Conservation (phyloP, 2,797 vertebrate genomes). For the Thaleichthys pacificus region DNA sequence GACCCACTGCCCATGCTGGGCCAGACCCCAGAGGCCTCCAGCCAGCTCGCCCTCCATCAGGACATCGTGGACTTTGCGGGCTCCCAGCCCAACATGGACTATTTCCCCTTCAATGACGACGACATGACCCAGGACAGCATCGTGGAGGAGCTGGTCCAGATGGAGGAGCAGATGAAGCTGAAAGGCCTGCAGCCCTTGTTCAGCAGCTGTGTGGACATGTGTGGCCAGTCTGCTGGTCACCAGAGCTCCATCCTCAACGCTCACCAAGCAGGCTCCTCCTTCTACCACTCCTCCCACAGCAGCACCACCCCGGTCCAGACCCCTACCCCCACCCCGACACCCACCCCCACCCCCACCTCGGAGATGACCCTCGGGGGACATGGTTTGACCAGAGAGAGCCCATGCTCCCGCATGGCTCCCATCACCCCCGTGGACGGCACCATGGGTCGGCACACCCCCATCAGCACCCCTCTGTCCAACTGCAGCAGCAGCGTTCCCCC, state of each 20-base stretch:
- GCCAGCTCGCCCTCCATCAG: constrained; percentile 86
- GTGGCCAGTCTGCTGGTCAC: constrained; percentile 74
- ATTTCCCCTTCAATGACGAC: constrained; percentile 94
- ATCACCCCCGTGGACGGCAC: constrained; percentile 93
- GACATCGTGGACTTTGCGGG: constrained; percentile 91
- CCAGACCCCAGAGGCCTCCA: constrained; percentile 78
- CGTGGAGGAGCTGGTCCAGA: constrained; percentile 96
- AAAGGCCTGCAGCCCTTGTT: constrained; percentile 84
- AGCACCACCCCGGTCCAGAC: constrained; percentile 93
- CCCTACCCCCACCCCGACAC: constrained; percentile 87
- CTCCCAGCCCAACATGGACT: constrained; percentile 88
- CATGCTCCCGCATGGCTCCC: constrained; percentile 91
- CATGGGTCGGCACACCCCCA: constrained; percentile 91
- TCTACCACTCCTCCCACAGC: constrained; percentile 92
- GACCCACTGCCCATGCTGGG: constrained; percentile 76
- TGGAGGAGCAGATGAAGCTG: constrained; percentile 99
- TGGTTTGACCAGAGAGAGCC: constrained; percentile 89
- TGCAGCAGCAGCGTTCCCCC: constrained; percentile 98
- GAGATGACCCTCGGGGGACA: constrained; percentile 89
- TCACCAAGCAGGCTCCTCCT: constrained; percentile 80
- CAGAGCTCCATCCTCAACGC: constrained; percentile 80
- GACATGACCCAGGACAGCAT: constrained; percentile 99
- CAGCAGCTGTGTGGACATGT: constrained; percentile 83
- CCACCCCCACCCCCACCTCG: constrained; percentile 91
- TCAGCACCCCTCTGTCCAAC: constrained; percentile 94